Conservation (phyloP, 2,797 vertebrate genomes). For the Protonibea diacanthus region DNA sequence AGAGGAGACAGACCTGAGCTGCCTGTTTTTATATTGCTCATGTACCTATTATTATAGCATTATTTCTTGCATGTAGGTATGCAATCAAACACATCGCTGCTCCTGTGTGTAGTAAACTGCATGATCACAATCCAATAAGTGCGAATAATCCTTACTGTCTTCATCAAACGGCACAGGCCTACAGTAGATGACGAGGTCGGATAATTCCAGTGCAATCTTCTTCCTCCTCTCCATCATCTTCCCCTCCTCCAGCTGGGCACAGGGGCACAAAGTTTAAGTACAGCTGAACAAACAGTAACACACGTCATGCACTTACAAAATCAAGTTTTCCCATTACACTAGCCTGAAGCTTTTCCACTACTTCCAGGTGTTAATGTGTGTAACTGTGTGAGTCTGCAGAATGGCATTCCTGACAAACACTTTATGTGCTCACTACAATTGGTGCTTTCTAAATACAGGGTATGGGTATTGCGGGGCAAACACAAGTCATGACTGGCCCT, state of each 20-base stretch:
- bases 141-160: conserved; percentile 90
- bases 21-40: not conserved
- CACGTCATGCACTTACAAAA: not conserved
- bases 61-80: not conserved
- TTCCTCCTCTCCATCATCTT: conserved; percentile 99
- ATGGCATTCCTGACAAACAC: conserved; percentile 4
- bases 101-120: not conserved
- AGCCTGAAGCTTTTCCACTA: not conserved
- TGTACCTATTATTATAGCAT: not conserved
- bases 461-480: not conserved
- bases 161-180: conserved; percentile 98
- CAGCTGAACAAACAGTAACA: conserved; percentile 2
- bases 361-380: conserved; percentile 5
- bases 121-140: not conserved
- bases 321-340: not conserved
- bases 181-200: conserved; percentile 97
- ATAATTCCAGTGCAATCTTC: conserved; percentile 98
- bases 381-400: conserved; percentile 11
- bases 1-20: conserved; percentile 15
- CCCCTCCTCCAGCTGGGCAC: conserved; percentile 91
- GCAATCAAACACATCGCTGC: not conserved
- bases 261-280: conserved; percentile 34
- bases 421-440: not conserved
- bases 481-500: conserved; percentile 3
- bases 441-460: conserved; percentile 16